Evolutionary conservation across 2,797 vertebrate genomes (phyloP).

Genomic region (Chaetodon trifasciatus): DNA sequence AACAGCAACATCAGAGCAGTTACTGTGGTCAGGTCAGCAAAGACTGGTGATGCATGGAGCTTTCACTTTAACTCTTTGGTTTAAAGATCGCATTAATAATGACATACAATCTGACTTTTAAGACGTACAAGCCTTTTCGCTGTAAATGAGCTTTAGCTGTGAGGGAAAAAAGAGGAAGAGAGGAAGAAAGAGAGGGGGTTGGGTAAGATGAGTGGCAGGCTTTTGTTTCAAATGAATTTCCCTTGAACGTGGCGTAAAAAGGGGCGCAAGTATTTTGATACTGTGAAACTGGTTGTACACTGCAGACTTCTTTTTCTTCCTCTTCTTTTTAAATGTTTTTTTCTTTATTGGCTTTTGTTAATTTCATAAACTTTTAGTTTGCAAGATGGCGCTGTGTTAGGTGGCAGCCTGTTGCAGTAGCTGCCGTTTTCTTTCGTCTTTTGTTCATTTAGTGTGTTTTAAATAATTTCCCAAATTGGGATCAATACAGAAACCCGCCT

Average conservation of each 20-base stretch:
- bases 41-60: not conserved
- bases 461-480: too few relatives aligned
- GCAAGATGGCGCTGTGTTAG: too few relatives aligned
- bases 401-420: too few relatives aligned
- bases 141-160: not conserved
- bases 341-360: too few relatives aligned
- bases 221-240: not conserved
- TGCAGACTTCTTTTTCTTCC: not conserved
- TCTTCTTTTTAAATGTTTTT: too few relatives aligned
- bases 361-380: too few relatives aligned
- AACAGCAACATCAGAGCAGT: not conserved
- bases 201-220: not conserved
- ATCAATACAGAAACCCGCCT: too few relatives aligned
- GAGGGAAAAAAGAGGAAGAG: conserved; percentile 18
- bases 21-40: not conserved
- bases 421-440: too few relatives aligned
- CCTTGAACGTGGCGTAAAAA: not conserved
- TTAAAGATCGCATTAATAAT: not conserved
- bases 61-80: not conserved
- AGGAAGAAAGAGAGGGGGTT: not conserved
- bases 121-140: not conserved
- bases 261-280: not conserved
- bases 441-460: too few relatives aligned
- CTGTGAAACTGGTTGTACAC: not conserved
- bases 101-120: not conserved